Base-by-base conservation (phyloP, 2,888 invertebrate species). In the Cephus spinipes region DNA sequence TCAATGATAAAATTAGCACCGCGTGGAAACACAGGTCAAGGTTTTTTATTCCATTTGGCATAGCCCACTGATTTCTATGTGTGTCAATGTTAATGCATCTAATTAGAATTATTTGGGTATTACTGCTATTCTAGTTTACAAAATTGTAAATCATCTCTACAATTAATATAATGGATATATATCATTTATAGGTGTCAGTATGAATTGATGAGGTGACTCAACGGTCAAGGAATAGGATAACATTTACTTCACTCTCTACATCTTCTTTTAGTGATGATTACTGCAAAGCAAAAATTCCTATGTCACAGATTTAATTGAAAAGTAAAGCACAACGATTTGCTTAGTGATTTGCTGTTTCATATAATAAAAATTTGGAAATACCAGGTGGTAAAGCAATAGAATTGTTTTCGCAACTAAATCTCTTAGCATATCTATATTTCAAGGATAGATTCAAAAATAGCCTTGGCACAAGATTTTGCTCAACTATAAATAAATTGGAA, bases 41-140 rank as follows among this genome's bases (percentile, higher is more conserved):
- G 79, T 84, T 85, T 86, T 86, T 82, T 79, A 85, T 84, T 80
- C 71, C 84, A 81, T 85, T 87, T 89, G 89, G 89, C 89, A 89
- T 81, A 80, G 83, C 76, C 77, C 80, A 76, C 79, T 73, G 80
- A 82, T 81, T 83, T 84, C 82, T 86, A 86, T 83, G 83, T 86
- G 81, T 87, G 86, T 82, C 88, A 88, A 87, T 87, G 87, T 87
- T 86, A 84, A 55, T 55, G 55, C 23, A 55, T 55, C 6, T 55
- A 23, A 55, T 55, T 55, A 55, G 55, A 55, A 55, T 23, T 55
- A 55, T 55, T 23, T 55, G 9, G 23, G 23, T 23, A 55, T 55
- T 55, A 23, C 23, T 55, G 55, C 9, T 55, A 23, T 2, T 55
- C 23, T 55, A 23, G 6, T 23, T 55, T 23, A 23, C 1, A 15